Evolutionary conservation across 1,140 invertebrate genomes (phyloP).

Genomic region (Drosophila mayri): DNA sequence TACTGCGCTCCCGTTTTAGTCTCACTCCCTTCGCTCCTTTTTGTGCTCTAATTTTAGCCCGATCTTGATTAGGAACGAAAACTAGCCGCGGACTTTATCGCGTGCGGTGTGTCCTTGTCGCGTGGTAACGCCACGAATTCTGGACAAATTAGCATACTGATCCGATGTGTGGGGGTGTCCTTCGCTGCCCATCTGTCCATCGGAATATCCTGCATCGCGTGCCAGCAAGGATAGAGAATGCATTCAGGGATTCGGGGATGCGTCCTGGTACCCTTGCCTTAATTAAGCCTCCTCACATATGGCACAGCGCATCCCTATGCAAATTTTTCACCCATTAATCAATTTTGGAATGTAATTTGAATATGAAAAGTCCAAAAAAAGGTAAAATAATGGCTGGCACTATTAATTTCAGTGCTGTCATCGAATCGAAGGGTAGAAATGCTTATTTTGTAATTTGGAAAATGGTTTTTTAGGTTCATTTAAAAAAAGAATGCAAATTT

Average conservation of each 20-base stretch:
- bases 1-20: conserved; percentile 3
- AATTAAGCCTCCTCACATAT: conserved; percentile 71
- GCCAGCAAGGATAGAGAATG: conserved; percentile 1
- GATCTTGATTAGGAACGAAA: conserved; percentile 35
- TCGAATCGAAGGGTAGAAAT: conserved; percentile 18
- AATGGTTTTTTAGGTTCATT: conserved; percentile 15
- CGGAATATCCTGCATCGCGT: conserved; percentile 38
- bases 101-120: conserved; percentile 71
- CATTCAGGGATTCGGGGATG: conserved; percentile 9
- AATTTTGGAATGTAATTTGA: conserved; percentile 62
- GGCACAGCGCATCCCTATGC: conserved; percentile 66
- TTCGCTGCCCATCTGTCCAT: conserved; percentile 30
- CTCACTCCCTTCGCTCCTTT: background rate
- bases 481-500: background rate
- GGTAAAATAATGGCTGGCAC: conserved; percentile 26
- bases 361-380: conserved; percentile 26
- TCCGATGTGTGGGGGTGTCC: conserved; percentile 35
- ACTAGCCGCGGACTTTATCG: conserved; percentile 59
- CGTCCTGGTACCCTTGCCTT: conserved; percentile 16
- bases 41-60: conserved; percentile 61
- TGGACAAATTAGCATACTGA: conserved; percentile 68
- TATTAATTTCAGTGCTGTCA: conserved; percentile 45
- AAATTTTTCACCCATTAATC: conserved; percentile 72
- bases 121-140: conserved; percentile 49
- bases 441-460: conserved; percentile 14